phyloP scores from a whole-genome alignment of 2,888 invertebrate species.

The Chrysina gloriosa region DNA sequence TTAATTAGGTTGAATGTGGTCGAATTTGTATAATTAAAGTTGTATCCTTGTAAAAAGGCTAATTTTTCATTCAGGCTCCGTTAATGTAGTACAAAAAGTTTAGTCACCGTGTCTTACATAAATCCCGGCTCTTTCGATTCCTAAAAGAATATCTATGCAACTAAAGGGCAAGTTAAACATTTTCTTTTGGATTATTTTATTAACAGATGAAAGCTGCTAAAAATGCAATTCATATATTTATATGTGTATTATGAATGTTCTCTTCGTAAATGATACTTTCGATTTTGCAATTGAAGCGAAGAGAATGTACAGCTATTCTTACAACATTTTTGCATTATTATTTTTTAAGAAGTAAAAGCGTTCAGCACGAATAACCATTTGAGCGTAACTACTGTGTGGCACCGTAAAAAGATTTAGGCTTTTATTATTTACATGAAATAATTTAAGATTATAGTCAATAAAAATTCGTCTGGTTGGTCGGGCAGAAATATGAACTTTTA shows the following conservation, averaged over 20 bases:
- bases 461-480: too few relatives aligned
- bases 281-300: conserved; percentile 19
- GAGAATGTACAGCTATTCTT: conserved; percentile 30
- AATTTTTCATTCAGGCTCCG: not conserved
- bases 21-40: conserved; percentile 12
- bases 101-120: conserved; percentile 9
- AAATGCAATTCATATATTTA: not conserved
- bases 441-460: too few relatives aligned
- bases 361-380: conserved; percentile 1
- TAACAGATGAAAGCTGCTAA: not conserved
- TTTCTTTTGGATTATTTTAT: conserved; percentile 1
- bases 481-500: too few relatives aligned
- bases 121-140: not conserved
- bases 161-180: not conserved
- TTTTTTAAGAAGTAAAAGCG: conserved; percentile 13
- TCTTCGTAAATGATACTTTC: not conserved
- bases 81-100: not conserved
- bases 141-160: not conserved
- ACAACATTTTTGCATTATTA: conserved; percentile 27
- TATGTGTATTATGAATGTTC: not conserved
- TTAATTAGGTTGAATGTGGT: conserved; percentile 12
- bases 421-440: not conserved
- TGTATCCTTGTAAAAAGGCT: not conserved
- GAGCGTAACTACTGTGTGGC: not conserved
- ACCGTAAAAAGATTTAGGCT: not conserved